Percentiles rank a stretch among this genome's conserved stretches.
phyloP scores from a whole-genome alignment of 2,797 vertebrate species.

The Hyperoplus lanceolatus region DNA sequence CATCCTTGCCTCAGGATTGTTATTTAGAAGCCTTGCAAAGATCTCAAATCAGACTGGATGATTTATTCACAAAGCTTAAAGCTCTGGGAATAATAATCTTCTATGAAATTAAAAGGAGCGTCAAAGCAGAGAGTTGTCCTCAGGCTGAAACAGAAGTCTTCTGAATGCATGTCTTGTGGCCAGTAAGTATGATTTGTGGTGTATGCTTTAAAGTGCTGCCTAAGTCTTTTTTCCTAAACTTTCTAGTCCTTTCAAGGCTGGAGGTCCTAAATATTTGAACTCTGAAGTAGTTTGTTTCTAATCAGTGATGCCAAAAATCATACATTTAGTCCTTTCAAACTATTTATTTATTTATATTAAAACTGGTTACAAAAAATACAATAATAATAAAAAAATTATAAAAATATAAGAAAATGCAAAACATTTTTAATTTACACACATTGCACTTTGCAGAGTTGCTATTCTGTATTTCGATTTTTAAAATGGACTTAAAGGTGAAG shows the following conservation, averaged over 20 bases:
- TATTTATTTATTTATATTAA: not conserved
- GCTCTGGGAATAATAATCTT: conserved; percentile 48
- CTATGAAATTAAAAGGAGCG: conserved; percentile 53
- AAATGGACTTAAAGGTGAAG: no score
- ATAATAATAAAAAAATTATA: no score
- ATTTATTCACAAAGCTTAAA: conserved; percentile 55
- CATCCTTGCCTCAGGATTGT: conserved; percentile 44
- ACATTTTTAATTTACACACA: no score
- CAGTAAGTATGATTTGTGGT: conserved; percentile 63
- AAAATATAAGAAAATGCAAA: no score
- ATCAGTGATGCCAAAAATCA: conserved; percentile 27
- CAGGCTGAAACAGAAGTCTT: conserved; percentile 49
- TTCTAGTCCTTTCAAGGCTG: conserved; percentile 34
- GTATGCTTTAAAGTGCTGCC: conserved; percentile 44
- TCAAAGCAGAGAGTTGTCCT: conserved; percentile 49
- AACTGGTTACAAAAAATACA: conserved; percentile 1
- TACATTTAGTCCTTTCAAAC: conserved; percentile 24
- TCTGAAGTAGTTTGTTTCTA: conserved; percentile 28
- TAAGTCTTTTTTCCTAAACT: conserved; percentile 16
- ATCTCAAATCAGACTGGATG: conserved; percentile 50
- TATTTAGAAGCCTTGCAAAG: conserved; percentile 49
- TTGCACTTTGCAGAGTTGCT: no score
- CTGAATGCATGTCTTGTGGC: conserved; percentile 55
- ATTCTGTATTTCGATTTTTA: no score
- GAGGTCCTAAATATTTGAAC: conserved; percentile 41